Conservation (phyloP, 2,113 vertebrate genomes). For the Tor tambroides region DNA sequence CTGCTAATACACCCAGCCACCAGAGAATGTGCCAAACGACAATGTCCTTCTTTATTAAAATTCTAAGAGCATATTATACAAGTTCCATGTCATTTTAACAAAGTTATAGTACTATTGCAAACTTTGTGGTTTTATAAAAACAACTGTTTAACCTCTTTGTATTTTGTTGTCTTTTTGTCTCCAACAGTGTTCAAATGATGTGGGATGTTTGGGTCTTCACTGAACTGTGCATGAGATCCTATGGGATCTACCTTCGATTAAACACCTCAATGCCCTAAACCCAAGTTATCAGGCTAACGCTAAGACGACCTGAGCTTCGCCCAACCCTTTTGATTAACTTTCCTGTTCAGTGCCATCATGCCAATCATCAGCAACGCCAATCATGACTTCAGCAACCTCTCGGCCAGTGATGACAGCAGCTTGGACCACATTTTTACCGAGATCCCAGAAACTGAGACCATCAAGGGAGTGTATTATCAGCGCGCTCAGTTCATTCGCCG, state of each 20-base stretch:
- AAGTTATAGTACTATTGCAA: not conserved
- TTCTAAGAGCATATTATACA: not conserved
- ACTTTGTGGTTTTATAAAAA: not conserved
- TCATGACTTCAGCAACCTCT: conserved; percentile 87
- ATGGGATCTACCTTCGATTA: conserved; percentile 24
- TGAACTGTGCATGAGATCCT: conserved; percentile 15
- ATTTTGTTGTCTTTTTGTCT: conserved; percentile 25
- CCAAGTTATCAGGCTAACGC: conserved; percentile 24
- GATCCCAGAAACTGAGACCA: conserved; percentile 78
- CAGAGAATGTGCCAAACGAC: not conserved
- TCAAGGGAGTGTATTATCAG: conserved; percentile 91
- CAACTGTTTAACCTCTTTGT: conserved; percentile 8
- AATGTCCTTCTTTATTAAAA: not conserved
- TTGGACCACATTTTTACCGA: conserved; percentile 80
- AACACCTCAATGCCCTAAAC: conserved; percentile 22
- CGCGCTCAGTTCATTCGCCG: conserved; percentile 81
- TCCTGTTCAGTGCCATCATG: conserved; percentile 77
- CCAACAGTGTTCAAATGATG: conserved; percentile 59
- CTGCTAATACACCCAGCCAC: not conserved
- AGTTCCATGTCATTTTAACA: not conserved
- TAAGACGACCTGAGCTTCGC: conserved; percentile 13
- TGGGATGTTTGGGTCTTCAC: conserved; percentile 49
- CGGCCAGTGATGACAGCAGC: conserved; percentile 83
- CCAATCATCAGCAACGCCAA: conserved; percentile 87
- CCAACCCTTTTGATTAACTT: conserved; percentile 49